Evolutionary conservation across 2,888 invertebrate genomes (phyloP), one percentile per base, ranked within the genome.

Genomic region (Strigamia transsilvanica): DNA sequence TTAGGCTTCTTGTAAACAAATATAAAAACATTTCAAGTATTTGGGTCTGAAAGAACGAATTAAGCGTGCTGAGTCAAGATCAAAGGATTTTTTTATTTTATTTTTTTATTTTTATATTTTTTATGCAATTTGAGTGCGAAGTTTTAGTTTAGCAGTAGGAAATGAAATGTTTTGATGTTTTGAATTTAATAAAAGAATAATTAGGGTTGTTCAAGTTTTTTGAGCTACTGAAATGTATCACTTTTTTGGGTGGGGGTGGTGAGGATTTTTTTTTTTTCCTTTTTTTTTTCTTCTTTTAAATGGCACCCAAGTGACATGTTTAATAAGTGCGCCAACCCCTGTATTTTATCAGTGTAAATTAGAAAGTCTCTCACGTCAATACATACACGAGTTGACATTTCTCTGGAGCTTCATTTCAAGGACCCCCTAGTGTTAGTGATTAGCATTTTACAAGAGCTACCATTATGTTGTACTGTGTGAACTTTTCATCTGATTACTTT

Each of bases 351-450:
- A 27, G 73, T 73, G 73, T 73, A 73, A 73, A 73, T 73, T 73
- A 73, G 73, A 73, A 73, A 73, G 73, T 32, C 73, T 73, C 73
- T 27, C 73, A 73, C 73, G 73, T 73, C 73, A 73, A 73, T 73
- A 27, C 32, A 73, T 32, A 73, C 32, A 73, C 27, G 73, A 73
- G 15, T n/a, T 73, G 73, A 73, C 73, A 73, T 73, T 73, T 73
- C 73, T 73, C 73, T 73, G 32, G 73, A 73, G 73, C 73, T 27
- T 73, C 73, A 73, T 73, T n/a, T 73, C 27, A 73, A 27, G 32
- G 73, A 73, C 73, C 73, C 73, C 73, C 73, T 73, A 27, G 73
- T 73, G 73, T 27, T 73, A 27, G 73, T 73, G 73, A 73, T 73
- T 73, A 73, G 73, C 73, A 73, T 73, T 73, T 73, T 27, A 73